A percentile compares a stretch with the other conserved stretches of the same genome.
Evolutionary conservation across 1,140 invertebrate species (phyloP).

Genomic region (Zaprionus ornatus): DNA sequence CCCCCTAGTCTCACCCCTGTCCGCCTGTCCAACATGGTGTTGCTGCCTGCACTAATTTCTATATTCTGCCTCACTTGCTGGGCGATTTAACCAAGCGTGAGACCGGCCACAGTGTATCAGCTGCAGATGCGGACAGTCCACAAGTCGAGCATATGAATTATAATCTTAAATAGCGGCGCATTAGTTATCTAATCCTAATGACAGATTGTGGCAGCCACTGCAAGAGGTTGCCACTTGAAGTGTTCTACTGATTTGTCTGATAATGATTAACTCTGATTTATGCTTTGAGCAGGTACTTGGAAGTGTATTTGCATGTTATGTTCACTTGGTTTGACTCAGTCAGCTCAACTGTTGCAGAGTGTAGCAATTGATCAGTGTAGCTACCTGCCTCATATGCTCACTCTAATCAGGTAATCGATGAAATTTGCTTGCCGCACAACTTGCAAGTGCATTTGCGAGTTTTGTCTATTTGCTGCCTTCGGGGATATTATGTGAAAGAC

Average conservation of each 20-base stretch:
- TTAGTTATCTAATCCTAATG: background rate
- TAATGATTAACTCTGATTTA: background rate
- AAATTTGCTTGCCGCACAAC: background rate
- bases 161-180: background rate
- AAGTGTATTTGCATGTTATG: background rate
- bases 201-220: background rate
- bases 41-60: constrained; percentile 21
- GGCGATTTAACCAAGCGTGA: constrained; percentile 37
- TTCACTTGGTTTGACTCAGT: background rate
- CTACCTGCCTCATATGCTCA: background rate
- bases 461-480: background rate
- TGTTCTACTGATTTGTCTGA: background rate
- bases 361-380: background rate
- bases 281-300: background rate
- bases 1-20: background rate
- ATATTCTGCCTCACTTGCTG: constrained; percentile 18
- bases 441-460: background rate
- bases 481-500: background rate
- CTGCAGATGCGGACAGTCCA: background rate
- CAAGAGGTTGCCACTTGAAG: background rate
- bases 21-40: background rate
- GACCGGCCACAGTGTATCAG: constrained; percentile 4
- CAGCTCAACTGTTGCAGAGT: background rate
- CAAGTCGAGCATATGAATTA: background rate
- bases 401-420: background rate